These are phyloP conservation scores for Hylomyscus alleni DNA, from an alignment of 2,797 vertebrate genomes.

Conservation along the genomic window DNA sequence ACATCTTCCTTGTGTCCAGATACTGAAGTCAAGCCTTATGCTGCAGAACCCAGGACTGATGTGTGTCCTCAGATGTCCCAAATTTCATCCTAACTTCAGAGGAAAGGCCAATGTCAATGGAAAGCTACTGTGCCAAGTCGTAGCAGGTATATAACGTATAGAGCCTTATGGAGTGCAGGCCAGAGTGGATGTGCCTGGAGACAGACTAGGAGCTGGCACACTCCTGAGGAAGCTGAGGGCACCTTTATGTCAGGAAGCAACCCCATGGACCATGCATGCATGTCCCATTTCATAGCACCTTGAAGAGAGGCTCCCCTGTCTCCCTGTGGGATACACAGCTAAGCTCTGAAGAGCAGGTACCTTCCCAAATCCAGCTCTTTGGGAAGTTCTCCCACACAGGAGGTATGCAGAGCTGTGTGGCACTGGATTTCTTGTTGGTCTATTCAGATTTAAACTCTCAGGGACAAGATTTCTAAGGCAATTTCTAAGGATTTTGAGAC, in stretches of 20 bases:
- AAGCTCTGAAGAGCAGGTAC: constrained; percentile 61
- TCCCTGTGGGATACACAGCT: constrained; percentile 21
- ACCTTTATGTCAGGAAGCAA: constrained; percentile 45
- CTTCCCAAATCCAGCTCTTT: constrained; percentile 48
- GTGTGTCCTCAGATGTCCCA: constrained; percentile 14
- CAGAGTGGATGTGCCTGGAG: not conserved
- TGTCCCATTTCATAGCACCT: constrained; percentile 67
- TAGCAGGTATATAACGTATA: constrained; percentile 3
- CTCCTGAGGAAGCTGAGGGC: constrained; percentile 4
- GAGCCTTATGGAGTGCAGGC: constrained; percentile 31
- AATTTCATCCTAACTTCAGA: constrained; percentile 36
- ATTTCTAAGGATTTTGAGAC: constrained; percentile 52
- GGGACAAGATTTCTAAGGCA: constrained; percentile 66
- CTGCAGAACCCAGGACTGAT: not conserved
- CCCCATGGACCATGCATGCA: not conserved
- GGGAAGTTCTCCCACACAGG: constrained; percentile 51
- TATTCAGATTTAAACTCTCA: constrained; percentile 44
- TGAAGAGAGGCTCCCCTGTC: constrained; percentile 45
- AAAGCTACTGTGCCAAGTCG: not conserved
- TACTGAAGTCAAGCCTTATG: not conserved
- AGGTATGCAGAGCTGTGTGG: constrained; percentile 4
- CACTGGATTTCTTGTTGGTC: constrained; percentile 46
- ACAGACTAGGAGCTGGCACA: not conserved
- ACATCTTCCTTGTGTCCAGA: not conserved
- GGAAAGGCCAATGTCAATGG: not conserved